Evolutionary conservation across 2,797 vertebrate species (phyloP), one percentile per base, ranked within the genome.

Genomic region (Poeciliopsis infans): DNA sequence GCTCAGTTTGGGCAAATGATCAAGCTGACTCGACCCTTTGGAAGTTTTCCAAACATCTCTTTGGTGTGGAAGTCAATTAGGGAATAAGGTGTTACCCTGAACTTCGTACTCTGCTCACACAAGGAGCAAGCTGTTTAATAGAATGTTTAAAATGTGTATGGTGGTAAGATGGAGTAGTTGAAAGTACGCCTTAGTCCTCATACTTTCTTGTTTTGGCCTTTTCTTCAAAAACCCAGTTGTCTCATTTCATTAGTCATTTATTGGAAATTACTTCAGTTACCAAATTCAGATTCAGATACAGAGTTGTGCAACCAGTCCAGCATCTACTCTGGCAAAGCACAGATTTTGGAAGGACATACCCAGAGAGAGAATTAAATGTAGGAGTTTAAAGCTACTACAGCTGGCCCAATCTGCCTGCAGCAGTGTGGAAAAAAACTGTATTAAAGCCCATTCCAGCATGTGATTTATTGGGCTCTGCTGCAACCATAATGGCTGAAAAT

Each of bases 361-460:
- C 36, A 53, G 45, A 72, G 75, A 86, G 80, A 88, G 85, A 77
- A 91, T 88, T 84, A 81, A 79, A 79, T 55, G 77, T 51, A 72
- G 77, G 68, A 68, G 77, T 20, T 23, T 85, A 73, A 87, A 83
- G 39, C 80, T 7, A 69, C 78, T 77, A 70, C 83, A 87, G 87
- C 80, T 91, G 85, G 75, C 64, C 72, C 78, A 82, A 82, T 88
- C 75, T 89, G 84, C 81, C 80, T 66, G 80, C 3, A 59, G 39
- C 59, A 77, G 49, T 28, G 46, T 82, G 57, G 13, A 28, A 28
- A 89, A 84, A 79, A 81, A 49, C 61, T 45, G 55, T 68, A 73
- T 46, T 76, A 83, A 76, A 55, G 47, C 76, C 76, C 57, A 76
- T 73, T 31, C 51, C 59, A 0, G 33, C 13, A 45, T 82, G 57